Base-by-base conservation (phyloP, 2,888 invertebrate genomes). In the Conus canariensis region DNA sequence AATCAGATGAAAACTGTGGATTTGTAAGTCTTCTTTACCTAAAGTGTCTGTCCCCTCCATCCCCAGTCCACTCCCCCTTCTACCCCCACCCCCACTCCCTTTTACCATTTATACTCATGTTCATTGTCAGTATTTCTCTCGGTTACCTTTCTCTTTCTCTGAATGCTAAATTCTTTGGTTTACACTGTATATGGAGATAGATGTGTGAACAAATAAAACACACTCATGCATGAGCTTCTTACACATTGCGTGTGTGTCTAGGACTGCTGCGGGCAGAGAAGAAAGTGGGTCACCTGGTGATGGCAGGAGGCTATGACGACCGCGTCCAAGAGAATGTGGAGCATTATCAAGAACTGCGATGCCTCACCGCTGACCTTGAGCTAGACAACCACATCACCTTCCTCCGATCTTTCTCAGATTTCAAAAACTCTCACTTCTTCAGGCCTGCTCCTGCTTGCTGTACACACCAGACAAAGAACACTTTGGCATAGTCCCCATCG, bases 401-500 rank as follows among this genome's bases (percentile, higher is more conserved):
- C 95, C 96, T 99, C 91, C 98, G 98, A 93, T 99, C 99, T 0
- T 98, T 99, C 0, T 97, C 97, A 87, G 99, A 99, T 95, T 97
- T 80, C 97, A 98, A 90, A 99, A 99, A 96, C 97, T 98, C 10
- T 97, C 98, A 22, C 96, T 99, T 45, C 97, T 99, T n/a, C 97
- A 97, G 70, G 97, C 97, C 90, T 98, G 98, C 93, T 97, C 97
- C 90, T 98, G 98, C 92, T 96, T 99, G 45, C 95, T 99, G 56
- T 99, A 99, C 95, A 99, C 99, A 12, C 99, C 99, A 2, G 97
- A 98, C 5, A 98, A 98, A 96, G 99, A 99, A 96, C 99, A 99
- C 97, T 99, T 99, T 97, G 99, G 99, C 9, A 99, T 99, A 94
- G 99, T 99, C 14, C 99, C 99, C 0, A 97, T 99, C 89, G 99